A percentile compares a stretch with the other conserved stretches of the same genome.
Evolutionary conservation across 2,888 invertebrate species (phyloP).

Genomic region (Rotaria magnacalcarata): DNA sequence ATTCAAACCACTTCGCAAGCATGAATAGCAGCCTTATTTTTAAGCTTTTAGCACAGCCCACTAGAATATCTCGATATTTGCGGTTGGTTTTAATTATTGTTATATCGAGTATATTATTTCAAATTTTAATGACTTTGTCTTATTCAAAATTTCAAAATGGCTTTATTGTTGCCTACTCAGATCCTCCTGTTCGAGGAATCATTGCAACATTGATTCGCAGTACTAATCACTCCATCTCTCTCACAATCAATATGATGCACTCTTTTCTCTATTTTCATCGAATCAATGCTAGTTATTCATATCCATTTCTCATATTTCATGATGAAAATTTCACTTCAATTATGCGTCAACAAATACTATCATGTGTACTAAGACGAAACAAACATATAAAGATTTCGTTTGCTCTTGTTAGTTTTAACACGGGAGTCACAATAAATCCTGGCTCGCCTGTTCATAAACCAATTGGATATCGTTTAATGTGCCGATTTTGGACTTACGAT

Average conservation of each 20-base stretch:
- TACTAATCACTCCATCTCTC: not conserved
- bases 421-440: not conserved
- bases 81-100: too few relatives aligned
- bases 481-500: conserved; percentile 15
- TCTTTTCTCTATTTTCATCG: not conserved
- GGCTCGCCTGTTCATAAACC: not conserved
- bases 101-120: too few relatives aligned
- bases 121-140: too few relatives aligned
- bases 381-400: not conserved
- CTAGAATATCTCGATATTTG: too few relatives aligned
- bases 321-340: not conserved
- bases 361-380: not conserved
- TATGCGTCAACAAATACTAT: not conserved
- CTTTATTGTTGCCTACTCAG: too few relatives aligned
- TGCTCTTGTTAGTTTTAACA: not conserved
- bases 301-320: not conserved
- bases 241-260: not conserved
- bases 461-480: conserved; percentile 8
- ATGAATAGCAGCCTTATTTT: too few relatives aligned
- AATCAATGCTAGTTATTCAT: not conserved
- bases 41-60: too few relatives aligned
- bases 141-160: too few relatives aligned
- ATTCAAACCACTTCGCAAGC: too few relatives aligned
- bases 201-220: not conserved
- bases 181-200: not conserved